These are phyloP conservation scores for Eulemur coronatus DNA, from an alignment of 2,797 vertebrate species.

Conservation along the genomic window DNA sequence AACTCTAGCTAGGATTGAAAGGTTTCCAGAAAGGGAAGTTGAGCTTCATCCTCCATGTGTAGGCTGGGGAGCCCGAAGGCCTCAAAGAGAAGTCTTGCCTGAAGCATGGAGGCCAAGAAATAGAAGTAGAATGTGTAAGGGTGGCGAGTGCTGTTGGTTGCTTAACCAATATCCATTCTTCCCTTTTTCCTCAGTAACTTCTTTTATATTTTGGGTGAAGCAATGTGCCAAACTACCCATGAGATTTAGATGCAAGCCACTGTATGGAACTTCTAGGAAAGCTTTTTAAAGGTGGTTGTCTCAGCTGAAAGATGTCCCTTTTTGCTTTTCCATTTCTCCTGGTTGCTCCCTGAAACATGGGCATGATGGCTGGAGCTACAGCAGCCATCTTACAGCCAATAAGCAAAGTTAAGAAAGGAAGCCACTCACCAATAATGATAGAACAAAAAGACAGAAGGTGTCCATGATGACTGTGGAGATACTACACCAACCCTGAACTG, in stretches of 20 bases:
- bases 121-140: accelerated
- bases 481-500: not conserved
- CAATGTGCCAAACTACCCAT: not conserved
- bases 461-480: not conserved
- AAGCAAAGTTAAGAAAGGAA: not conserved
- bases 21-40: not conserved
- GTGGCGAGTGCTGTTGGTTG: not conserved
- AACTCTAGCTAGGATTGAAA: not conserved
- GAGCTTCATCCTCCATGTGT: not conserved
- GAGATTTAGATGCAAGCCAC: not conserved
- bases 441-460: not conserved
- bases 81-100: not conserved
- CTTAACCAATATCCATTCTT: not conserved
- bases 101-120: not conserved
- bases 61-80: not conserved
- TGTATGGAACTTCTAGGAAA: not conserved
- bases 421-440: not conserved
- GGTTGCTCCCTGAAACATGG: not conserved
- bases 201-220: not conserved
- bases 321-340: not conserved
- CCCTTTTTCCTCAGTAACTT: not conserved
- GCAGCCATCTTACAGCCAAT: not conserved
- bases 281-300: not conserved
- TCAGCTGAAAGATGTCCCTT: not conserved
- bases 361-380: not conserved